Percentiles rank a stretch among this genome's conserved stretches.
These are phyloP conservation scores for Anarsia innoxiella DNA, from an alignment of 2,888 invertebrate genomes.

Conservation along the genomic window DNA sequence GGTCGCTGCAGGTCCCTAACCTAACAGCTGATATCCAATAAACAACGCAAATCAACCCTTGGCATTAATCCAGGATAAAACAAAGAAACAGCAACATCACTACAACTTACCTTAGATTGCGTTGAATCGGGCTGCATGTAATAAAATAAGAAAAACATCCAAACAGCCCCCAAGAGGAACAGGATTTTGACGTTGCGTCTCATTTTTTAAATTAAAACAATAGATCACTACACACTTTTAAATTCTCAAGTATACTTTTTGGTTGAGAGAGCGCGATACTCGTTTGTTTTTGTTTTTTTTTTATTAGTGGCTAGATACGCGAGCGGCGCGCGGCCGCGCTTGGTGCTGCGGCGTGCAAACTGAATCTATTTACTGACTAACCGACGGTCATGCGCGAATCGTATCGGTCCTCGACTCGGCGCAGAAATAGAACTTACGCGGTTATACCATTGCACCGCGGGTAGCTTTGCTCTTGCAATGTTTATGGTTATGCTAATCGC, in stretches of 20 bases:
- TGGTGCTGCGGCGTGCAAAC: conserved; percentile 51
- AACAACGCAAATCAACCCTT: conserved; percentile 13
- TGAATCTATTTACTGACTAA: conserved; percentile 38
- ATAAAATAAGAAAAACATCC: conserved; percentile 66
- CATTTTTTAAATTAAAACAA: conserved; percentile 38
- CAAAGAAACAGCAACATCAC: conserved; percentile 2
- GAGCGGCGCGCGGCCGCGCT: conserved; percentile 70
- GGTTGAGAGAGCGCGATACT: conserved; percentile 24
- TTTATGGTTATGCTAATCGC: conserved; percentile 4
- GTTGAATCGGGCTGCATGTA: conserved; percentile 63
- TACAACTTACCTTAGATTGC: conserved; percentile 51
- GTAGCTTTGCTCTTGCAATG: conserved; percentile 10
- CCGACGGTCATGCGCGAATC: conserved; percentile 62
- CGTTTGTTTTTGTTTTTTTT: conserved; percentile 35
- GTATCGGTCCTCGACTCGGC: conserved; percentile 50
- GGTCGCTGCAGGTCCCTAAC: conserved; percentile 21
- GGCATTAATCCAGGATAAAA: conserved; percentile 11
- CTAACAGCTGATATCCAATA: conserved; percentile 33
- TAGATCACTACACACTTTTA: conserved; percentile 10
- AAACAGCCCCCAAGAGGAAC: conserved; percentile 56
- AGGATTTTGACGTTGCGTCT: conserved; percentile 64
- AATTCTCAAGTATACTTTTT: conserved; percentile 3
- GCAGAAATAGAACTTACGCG: conserved; percentile 51
- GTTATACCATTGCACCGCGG: conserved; percentile 26
- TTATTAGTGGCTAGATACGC: conserved; percentile 22